Evolutionary conservation across 2,113 vertebrate species (phyloP), one percentile per base, ranked within the genome.

Genomic region (Clarias gariepinus): DNA sequence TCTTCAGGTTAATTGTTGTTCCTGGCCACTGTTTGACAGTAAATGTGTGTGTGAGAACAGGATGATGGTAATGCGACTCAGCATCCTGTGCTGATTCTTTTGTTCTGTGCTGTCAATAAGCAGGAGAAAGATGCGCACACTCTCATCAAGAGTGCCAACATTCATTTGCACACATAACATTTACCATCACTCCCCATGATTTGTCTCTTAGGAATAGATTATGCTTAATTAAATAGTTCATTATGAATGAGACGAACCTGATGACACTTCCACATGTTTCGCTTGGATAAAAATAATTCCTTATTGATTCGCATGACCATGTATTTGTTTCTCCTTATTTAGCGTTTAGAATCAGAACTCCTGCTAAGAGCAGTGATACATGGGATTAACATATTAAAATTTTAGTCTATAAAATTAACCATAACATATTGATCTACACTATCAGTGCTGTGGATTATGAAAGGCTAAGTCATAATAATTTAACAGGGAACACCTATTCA

Each of bases 1-100:
- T 88, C 73, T 41, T 52, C 84, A 83, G 87, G 61, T 86, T 88
- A 82, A 86, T 83, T 88, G 79, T 82, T 82, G 84, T 83, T 88
- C 63, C 84, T 83, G 61, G 33, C 60, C 71, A 58, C 61, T 36
- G 53, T 83, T 87, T 71, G 81, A 85, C 83, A 73, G 57, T 77
- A 87, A 82, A 68, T 66, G 81, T 82, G 52, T 77, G 60, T 64
- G 58, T n/a, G 80, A 66, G 60, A 64, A 25, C 61, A 66, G 66
- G 60, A 61, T 87, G 84, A 86, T 61, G 53, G 52, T 90, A 90
- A 86, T 86, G 61, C 47, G 76, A 57, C 16, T 33, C 28, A 87
- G 69, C 83, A 87, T 89, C 81, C 57, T 83, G 28, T 58, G 76
- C 57, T 86, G 89, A 86, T 88, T 84, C 74, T 69, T 84, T 84